phyloP scores from a whole-genome alignment of 2,113 vertebrate species.

The Atlantisia rogersi region DNA sequence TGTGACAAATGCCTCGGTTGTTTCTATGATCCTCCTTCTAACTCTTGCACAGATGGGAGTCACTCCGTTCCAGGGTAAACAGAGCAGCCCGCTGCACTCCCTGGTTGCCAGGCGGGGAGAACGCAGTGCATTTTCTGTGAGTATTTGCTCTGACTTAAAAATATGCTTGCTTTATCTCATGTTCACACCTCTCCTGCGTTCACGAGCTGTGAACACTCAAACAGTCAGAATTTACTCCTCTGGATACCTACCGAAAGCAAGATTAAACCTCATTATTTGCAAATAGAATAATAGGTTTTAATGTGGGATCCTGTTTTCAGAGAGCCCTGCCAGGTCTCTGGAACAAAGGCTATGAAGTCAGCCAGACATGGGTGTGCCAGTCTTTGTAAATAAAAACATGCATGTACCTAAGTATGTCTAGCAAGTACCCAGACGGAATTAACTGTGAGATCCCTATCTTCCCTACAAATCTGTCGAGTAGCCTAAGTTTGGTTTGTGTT shows the following conservation, averaged over 20 bases:
- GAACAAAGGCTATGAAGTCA: slow-evolving; percentile 8
- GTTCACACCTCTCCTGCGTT: background rate
- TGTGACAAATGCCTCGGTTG: background rate
- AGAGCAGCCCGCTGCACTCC: background rate
- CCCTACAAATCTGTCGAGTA: background rate
- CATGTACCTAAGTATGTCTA: background rate
- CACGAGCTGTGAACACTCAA: background rate
- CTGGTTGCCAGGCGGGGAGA: background rate
- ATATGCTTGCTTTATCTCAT: slow-evolving; percentile 2
- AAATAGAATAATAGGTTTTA: background rate
- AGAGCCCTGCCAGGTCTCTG: background rate
- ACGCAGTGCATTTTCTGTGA: background rate
- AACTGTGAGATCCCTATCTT: slow-evolving; percentile 31
- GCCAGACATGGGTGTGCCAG: slow-evolving; percentile 48
- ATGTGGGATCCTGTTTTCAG: background rate
- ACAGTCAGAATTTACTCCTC: background rate
- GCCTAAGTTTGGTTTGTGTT: background rate
- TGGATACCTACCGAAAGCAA: background rate
- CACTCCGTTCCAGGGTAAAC: slow-evolving; percentile 10
- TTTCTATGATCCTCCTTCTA: background rate
- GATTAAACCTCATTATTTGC: slow-evolving; percentile 24
- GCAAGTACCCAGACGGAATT: slow-evolving; percentile 37
- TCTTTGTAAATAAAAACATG: slow-evolving; percentile 44
- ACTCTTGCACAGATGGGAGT: background rate
- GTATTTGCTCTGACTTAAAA: slow-evolving; percentile 12